Evolutionary conservation across 2,113 vertebrate genomes (phyloP).

Genomic region (Campylorhamphus procurvoides): DNA sequence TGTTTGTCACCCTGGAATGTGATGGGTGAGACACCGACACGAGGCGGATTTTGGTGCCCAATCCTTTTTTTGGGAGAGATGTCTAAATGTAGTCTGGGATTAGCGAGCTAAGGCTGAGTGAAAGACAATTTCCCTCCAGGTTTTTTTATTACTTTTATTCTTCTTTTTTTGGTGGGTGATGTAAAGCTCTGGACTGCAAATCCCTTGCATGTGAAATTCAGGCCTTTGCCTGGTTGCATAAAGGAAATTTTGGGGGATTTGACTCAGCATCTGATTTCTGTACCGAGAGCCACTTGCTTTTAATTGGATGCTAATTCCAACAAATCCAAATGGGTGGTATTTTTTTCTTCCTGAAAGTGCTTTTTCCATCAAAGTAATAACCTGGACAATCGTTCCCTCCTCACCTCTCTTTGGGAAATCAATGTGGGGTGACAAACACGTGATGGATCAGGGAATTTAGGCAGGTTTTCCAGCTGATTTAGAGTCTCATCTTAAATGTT

Average conservation of each 20-base stretch:
- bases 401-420: neutral
- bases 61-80: neutral
- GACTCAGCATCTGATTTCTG: neutral
- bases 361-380: neutral
- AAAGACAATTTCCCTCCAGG: neutral
- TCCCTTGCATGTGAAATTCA: neutral
- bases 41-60: neutral
- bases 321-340: neutral
- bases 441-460: neutral
- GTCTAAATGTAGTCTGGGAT: neutral
- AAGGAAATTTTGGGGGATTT: neutral
- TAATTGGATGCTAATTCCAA: neutral
- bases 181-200: neutral
- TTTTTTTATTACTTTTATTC: neutral
- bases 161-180: neutral
- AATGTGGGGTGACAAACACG: accelerated
- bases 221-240: too few species aligned
- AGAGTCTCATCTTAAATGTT: neutral
- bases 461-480: neutral
- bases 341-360: neutral
- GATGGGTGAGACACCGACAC: accelerated
- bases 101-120: neutral
- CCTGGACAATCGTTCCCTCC: neutral
- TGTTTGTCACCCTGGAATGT: neutral
- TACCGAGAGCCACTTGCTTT: neutral